phyloP scores from a whole-genome alignment of 2,797 vertebrate genomes.

The Gambelia wislizenii region DNA sequence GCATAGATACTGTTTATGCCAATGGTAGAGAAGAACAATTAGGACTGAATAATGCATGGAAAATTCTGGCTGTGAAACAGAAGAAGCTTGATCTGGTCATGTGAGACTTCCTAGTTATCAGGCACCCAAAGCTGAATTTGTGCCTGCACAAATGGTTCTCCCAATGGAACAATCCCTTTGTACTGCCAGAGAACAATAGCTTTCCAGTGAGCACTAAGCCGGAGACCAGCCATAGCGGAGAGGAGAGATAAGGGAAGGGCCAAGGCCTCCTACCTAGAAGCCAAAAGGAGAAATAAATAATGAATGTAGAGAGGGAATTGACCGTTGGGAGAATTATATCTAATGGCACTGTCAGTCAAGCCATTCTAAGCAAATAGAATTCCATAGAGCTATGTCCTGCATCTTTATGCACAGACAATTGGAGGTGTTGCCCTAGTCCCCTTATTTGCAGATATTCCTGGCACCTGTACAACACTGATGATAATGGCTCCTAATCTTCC shows the following conservation, averaged over 20 bases:
- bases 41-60: not conserved
- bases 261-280: constrained; percentile 10
- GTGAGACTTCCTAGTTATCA: fast-evolving
- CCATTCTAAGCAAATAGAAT: constrained; percentile 14
- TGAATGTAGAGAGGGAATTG: not conserved
- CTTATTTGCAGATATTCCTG: not conserved
- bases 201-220: not conserved
- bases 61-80: not conserved
- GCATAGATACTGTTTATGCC: not conserved
- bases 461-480: not conserved
- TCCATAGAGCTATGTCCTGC: not conserved
- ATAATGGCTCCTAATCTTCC: constrained; percentile 1
- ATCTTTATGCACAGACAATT: not conserved
- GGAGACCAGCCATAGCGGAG: constrained; percentile 11
- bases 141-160: not conserved
- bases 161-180: constrained; percentile 8
- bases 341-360: not conserved
- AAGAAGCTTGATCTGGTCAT: not conserved
- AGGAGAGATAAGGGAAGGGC: constrained; percentile 34
- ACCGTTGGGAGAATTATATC: constrained; percentile 14
- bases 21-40: not conserved
- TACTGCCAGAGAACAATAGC: constrained; percentile 3
- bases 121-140: not conserved
- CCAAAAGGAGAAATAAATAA: constrained; percentile 7
- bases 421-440: not conserved